Percentiles rank a stretch among this genome's conserved stretches.
These are phyloP conservation scores for Epiperipatus broadwayi DNA, from an alignment of 2,888 invertebrate genomes.

Conservation along the genomic window DNA sequence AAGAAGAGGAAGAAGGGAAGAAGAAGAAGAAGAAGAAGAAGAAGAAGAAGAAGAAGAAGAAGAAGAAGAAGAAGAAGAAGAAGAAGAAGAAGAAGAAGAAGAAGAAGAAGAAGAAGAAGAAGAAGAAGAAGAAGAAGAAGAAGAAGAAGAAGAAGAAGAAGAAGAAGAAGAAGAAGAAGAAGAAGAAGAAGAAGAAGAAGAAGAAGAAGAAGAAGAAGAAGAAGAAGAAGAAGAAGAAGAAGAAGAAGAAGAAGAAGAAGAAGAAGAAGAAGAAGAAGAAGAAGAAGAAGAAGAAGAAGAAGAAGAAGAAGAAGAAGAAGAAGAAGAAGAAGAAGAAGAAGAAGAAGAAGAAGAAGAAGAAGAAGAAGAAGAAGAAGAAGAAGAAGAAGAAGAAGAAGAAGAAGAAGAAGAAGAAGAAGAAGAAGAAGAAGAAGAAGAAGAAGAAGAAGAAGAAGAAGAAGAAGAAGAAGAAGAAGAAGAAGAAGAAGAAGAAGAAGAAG, in stretches of 20 bases:
- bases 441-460: slow-evolving; percentile 3
- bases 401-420: slow-evolving; percentile 3
- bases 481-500: slow-evolving; percentile 3
- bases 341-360: slow-evolving; percentile 3
- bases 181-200: slow-evolving; percentile 7
- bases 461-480: slow-evolving; percentile 3
- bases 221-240: slow-evolving; percentile 3
- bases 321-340: slow-evolving; percentile 3
- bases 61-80: slow-evolving; percentile 9
- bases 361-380: slow-evolving; percentile 3
- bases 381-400: slow-evolving; percentile 3
- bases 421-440: slow-evolving; percentile 3
- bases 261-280: slow-evolving; percentile 3
- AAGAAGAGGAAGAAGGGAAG: slow-evolving; percentile 1
- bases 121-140: slow-evolving; percentile 11
- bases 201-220: slow-evolving; percentile 3
- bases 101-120: slow-evolving; percentile 10
- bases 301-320: slow-evolving; percentile 3
- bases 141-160: slow-evolving; percentile 10
- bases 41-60: slow-evolving; percentile 10
- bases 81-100: slow-evolving; percentile 10
- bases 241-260: slow-evolving; percentile 3
- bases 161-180: slow-evolving; percentile 10
- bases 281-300: slow-evolving; percentile 3
- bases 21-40: slow-evolving; percentile 6